Conservation (phyloP, 2,113 vertebrate genomes). For the Nansenia antarctica region DNA sequence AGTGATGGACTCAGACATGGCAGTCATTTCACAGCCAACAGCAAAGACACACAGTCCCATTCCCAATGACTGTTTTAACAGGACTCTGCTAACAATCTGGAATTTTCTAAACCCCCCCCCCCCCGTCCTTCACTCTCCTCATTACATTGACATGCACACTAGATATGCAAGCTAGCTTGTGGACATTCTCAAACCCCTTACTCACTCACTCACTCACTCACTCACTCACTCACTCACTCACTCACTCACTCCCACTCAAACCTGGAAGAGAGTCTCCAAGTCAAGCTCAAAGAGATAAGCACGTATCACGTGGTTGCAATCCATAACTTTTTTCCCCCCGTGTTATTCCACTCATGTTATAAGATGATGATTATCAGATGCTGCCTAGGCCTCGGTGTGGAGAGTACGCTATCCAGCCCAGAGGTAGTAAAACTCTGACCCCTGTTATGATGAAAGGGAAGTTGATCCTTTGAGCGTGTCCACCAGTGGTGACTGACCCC, state of each 20-base stretch:
- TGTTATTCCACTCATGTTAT: conserved; percentile 8
- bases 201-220: background rate
- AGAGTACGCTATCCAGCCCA: conserved; percentile 34
- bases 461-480: conserved; percentile 73
- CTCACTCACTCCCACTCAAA: background rate
- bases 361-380: conserved; percentile 61
- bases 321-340: background rate
- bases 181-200: background rate
- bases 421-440: conserved; percentile 68
- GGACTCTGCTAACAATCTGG: conserved; percentile 29
- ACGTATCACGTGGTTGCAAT: background rate
- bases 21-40: conserved; percentile 58
- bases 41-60: conserved; percentile 44
- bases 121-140: conserved; percentile 1
- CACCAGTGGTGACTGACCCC: conserved; percentile 50
- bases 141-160: conserved; percentile 29
- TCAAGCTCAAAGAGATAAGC: background rate
- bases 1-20: background rate
- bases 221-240: conserved; percentile 17
- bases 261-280: background rate
- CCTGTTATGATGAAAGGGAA: conserved; percentile 75
- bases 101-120: background rate
- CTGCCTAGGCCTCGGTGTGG: conserved; percentile 41
- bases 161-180: background rate
- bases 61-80: conserved; percentile 26